Base-by-base conservation (phyloP, 2,113 vertebrate species). In the Isurus oxyrinchus region DNA sequence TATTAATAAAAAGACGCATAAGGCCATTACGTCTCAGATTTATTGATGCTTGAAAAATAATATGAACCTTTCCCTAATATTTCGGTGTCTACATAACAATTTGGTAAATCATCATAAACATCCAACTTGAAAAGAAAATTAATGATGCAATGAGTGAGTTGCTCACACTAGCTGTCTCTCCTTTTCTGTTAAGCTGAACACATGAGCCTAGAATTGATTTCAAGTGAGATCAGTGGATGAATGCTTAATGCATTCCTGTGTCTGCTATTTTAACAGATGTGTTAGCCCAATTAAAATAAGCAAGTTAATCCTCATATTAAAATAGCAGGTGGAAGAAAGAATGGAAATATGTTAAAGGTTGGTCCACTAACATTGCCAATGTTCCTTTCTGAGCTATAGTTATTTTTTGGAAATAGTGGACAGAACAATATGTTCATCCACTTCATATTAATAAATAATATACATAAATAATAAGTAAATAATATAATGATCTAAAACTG, bases 41-140 rank as follows among this genome's bases (percentile, higher is more conserved):
- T 27, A 90, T 27, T 90, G 49, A 11, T 55, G 23, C 11, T 57
- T 57, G 87, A 55, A 13, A 81, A 87, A 25, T 90, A 55, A 76
- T 27, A 90, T 57, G 49, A 90, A 57, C 2, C 57, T 55, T 90
- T 90, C 11, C 11, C 87, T 14, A 59, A 57, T 57, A 35, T 35
- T 55, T 90, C 59, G 3, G 87, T 35, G 27, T 90, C 87, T 35
- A 35, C 27, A 57, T 59, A 90, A 90, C 31, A 31, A 35, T 90
- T 90, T 90, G 55, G 27, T 59, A 90, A 35, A 90, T 90, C 53
- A 90, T 88, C 53, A 53, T 88, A 88, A 88, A 88, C 49, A 55
- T 88, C 27, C 44, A 90, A 55, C 53, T 59, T 88, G 49, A 55
- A 88, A 88, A 55, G 86, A 55, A 55, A 88, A 90, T 3, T 59